These are phyloP conservation scores for Eulemur rubriventer DNA, from an alignment of 2,797 vertebrate species.

Conservation along the genomic window DNA sequence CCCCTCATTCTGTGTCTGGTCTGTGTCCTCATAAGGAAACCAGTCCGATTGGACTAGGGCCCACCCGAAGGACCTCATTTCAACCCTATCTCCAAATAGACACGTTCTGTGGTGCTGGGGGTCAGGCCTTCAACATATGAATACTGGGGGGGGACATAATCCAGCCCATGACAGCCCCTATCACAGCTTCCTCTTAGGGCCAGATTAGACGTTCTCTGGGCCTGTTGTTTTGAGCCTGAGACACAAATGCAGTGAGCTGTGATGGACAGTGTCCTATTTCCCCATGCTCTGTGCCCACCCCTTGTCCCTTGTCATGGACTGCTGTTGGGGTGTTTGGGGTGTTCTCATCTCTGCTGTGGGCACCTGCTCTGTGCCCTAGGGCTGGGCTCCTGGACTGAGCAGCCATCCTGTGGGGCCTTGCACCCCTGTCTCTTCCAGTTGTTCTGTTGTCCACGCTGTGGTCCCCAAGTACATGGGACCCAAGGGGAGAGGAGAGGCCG, in stretches of 20 bases:
- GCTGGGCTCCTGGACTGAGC: neutral
- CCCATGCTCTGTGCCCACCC: fast-evolving
- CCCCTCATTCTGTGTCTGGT: neutral
- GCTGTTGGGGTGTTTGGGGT: neutral
- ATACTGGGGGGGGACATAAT: neutral
- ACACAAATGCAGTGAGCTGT: neutral
- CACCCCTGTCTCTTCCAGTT: neutral
- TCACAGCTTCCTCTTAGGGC: neutral
- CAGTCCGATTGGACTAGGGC: neutral
- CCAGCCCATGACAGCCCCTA: neutral
- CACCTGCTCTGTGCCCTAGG: neutral
- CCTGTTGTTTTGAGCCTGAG: neutral
- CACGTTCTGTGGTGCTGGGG: neutral
- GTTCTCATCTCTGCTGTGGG: neutral
- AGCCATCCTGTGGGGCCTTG: neutral
- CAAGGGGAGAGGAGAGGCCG: neutral
- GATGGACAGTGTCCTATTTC: neutral
- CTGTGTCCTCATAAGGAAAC: neutral
- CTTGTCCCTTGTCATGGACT: neutral
- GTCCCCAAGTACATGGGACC: neutral
- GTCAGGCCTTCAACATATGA: neutral
- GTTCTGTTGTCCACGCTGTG: neutral
- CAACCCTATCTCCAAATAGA: neutral
- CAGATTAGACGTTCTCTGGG: neutral
- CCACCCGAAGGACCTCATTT: neutral